Evolutionary conservation across 1,140 invertebrate genomes (phyloP), one percentile per base, ranked within the genome.

Genomic region (Caligus rogercresseyi): DNA sequence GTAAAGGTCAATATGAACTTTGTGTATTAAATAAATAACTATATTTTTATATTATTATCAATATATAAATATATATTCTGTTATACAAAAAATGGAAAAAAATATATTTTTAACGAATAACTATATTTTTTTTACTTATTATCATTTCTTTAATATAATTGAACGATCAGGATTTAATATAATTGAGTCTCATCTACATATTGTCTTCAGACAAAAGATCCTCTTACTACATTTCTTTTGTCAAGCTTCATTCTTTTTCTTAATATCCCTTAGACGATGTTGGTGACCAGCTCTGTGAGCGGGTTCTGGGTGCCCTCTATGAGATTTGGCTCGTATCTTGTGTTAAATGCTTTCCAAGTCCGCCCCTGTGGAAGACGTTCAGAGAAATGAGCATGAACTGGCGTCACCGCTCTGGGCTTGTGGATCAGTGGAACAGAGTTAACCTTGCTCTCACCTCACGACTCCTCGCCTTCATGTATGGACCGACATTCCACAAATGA

Each of bases 281-380:
- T 54, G 90, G 90, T 0, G 90, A 94, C 71, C 89, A 96, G 70
- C 75, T 98, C 19, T 94, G 90, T 73, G 89, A 96, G 72, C 74
- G 93, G 54, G 88, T 96, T 26, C 75, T 98, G 4, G 88, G 86
- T 64, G 91, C 94, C 23, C 78, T 98, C 16, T 88, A 96, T 72
- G 89, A 96, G 75, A 84, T 96, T 1, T 97, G 92, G 92, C 75
- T 97, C 20, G 74, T 93, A 19, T 89, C 91, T 0, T 97, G 92
- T 72, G 82, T 81, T 56, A 82, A 84, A 60, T 93, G 85, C 72
- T 88, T 87, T 75, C 92, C 91, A 14, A 86, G 89, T 3, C 91
- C 93, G 13, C 87, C 89, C 4, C 75, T 95, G 66, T 97, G 93
- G 93, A 90, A 92, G 74, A 96, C 93, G 1, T 77, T 98, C 63